Conservation (phyloP, 1,140 invertebrate species). For the Cydia pomonella region DNA sequence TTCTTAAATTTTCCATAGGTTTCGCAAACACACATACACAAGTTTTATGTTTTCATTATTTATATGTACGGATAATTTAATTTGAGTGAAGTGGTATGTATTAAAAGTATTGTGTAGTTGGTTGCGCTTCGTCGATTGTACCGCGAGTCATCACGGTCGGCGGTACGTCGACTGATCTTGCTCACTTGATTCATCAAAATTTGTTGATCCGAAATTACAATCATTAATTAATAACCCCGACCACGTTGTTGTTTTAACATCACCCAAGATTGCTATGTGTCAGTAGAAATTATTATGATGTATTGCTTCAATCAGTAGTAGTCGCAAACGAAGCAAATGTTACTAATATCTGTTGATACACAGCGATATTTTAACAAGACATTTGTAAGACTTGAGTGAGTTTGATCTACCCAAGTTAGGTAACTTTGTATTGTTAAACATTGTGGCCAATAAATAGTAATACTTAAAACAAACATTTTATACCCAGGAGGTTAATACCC, state of each 20-base stretch:
- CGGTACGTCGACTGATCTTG: slow-evolving; percentile 56
- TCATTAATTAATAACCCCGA: slow-evolving; percentile 36
- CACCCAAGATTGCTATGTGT: neutral
- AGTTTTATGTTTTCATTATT: slow-evolving; percentile 57
- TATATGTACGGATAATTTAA: slow-evolving; percentile 59
- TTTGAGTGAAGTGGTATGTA: slow-evolving; percentile 37
- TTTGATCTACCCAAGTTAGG: slow-evolving; percentile 60
- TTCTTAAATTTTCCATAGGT: slow-evolving; percentile 66
- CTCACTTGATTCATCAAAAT: slow-evolving; percentile 51
- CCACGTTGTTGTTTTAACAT: slow-evolving; percentile 3
- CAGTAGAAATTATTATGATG: neutral
- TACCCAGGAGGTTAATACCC: too few relatives aligned
- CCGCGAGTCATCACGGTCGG: slow-evolving; percentile 48
- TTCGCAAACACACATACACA: slow-evolving; percentile 45
- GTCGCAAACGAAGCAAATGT: slow-evolving; percentile 12
- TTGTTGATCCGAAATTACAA: slow-evolving; percentile 40
- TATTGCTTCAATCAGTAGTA: neutral
- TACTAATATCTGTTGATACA: neutral
- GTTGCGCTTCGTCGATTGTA: slow-evolving; percentile 54
- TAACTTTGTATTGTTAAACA: slow-evolving; percentile 58
- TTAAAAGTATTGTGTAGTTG: slow-evolving; percentile 52
- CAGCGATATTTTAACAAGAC: neutral
- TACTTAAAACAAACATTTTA: slow-evolving; percentile 75
- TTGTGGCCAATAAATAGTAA: slow-evolving; percentile 76
- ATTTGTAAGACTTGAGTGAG: slow-evolving; percentile 27